Percentiles rank a stretch among this genome's conserved stretches.
These are phyloP conservation scores for Microplitis manilae DNA, from an alignment of 2,888 invertebrate genomes.

Conservation along the genomic window DNA sequence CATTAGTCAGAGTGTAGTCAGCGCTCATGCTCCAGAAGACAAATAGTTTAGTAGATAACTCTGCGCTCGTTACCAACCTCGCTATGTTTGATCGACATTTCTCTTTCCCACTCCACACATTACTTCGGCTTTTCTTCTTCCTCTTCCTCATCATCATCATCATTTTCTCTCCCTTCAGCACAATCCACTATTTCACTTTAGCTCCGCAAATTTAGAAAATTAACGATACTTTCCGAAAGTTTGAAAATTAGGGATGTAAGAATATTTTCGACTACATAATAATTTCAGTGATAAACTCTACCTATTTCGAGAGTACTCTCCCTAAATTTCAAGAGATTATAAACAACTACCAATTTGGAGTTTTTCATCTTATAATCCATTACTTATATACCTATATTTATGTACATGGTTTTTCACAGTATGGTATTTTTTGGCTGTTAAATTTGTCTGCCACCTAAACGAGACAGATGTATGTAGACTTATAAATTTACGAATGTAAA, in stretches of 20 bases:
- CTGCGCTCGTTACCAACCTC: slow-evolving; percentile 43
- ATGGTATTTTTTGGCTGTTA: slow-evolving; percentile 25
- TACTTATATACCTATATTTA: too few relatives aligned
- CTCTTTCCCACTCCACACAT: slow-evolving; percentile 12
- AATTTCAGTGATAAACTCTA: slow-evolving; percentile 42
- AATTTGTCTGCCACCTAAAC: slow-evolving; percentile 14
- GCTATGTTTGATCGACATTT: slow-evolving; percentile 45
- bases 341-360: neutral
- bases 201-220: slow-evolving; percentile 53
- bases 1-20: slow-evolving; percentile 24
- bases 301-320: neutral
- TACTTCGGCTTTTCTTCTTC: slow-evolving; percentile 14
- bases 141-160: slow-evolving; percentile 3
- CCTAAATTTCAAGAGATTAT: neutral
- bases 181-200: slow-evolving; percentile 1
- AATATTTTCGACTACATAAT: slow-evolving; percentile 36
- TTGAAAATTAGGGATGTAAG: neutral
- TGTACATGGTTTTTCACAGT: too few relatives aligned
- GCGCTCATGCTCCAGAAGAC: slow-evolving; percentile 56
- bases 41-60: slow-evolving; percentile 59
- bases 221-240: slow-evolving; percentile 43
- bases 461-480: slow-evolving; percentile 41
- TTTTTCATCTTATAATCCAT: slow-evolving; percentile 37
- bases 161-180: neutral
- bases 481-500: slow-evolving; percentile 41